These are phyloP conservation scores for Siniperca chuatsi DNA, from an alignment of 2,113 vertebrate species.

Conservation along the genomic window DNA sequence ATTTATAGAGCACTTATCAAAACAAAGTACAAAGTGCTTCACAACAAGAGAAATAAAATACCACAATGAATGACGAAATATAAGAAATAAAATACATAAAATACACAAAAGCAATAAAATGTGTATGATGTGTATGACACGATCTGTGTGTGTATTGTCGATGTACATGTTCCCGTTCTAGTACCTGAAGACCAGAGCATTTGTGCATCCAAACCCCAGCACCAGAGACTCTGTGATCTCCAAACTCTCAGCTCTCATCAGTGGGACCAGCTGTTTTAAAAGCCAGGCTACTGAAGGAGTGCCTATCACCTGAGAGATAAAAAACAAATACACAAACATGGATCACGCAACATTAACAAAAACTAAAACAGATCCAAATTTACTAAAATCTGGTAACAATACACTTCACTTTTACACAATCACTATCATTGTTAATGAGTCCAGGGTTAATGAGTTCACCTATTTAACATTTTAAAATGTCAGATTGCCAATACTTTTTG, in stretches of 20 bases:
- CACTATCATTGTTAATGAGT: not conserved
- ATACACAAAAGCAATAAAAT: too few species aligned
- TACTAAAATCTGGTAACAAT: not conserved
- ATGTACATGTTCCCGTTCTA: slow-evolving; percentile 3
- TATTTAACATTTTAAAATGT: not conserved
- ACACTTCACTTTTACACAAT: not conserved
- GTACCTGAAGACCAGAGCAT: slow-evolving; percentile 98
- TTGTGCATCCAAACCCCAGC: slow-evolving; percentile 97
- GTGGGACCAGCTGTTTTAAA: slow-evolving; percentile 95
- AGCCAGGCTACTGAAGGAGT: slow-evolving; percentile 96
- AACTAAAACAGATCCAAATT: not conserved
- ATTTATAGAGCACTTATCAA: too few species aligned
- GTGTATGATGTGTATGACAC: not conserved
- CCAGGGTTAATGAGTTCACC: not conserved
- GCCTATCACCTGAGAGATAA: slow-evolving; percentile 89
- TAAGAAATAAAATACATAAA: too few species aligned
- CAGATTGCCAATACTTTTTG: not conserved
- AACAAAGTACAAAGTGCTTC: too few species aligned
- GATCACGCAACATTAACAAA: slow-evolving; percentile 4
- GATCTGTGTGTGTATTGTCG: not conserved
- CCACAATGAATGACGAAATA: too few species aligned
- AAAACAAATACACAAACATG: slow-evolving; percentile 14
- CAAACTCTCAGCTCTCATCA: slow-evolving; percentile 98
- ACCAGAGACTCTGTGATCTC: slow-evolving; percentile 99
- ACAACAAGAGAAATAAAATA: too few species aligned